Evolutionary conservation across 2,888 invertebrate species (phyloP).

Genomic region (Amblyjoppa fuscipennis): DNA sequence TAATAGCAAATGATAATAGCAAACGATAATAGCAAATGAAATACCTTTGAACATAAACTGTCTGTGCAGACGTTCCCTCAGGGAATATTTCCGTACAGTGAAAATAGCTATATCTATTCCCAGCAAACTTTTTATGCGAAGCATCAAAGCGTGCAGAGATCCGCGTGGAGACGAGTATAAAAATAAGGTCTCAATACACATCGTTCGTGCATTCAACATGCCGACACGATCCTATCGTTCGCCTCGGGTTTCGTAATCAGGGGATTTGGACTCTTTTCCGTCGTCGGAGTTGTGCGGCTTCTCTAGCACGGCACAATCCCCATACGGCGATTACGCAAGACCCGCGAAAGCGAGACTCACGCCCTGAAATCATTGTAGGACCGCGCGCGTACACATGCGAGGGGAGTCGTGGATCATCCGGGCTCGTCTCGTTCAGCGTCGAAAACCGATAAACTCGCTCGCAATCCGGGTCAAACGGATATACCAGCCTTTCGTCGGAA

Average conservation of each 20-base stretch:
- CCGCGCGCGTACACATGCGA: not conserved
- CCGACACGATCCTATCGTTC: not conserved
- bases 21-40: too few relatives aligned
- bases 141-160: not conserved
- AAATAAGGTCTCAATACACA: not conserved
- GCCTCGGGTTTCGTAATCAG: conserved; percentile 1
- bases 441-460: conserved; percentile 23
- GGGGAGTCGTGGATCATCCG: conserved; percentile 20
- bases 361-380: not conserved
- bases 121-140: not conserved
- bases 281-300: not conserved
- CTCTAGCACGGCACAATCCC: not conserved
- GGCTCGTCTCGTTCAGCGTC: conserved; percentile 17
- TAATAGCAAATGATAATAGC: too few relatives aligned
- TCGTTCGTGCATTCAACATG: not conserved
- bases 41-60: too few relatives aligned
- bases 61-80: too few relatives aligned
- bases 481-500: conserved; percentile 18
- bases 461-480: conserved; percentile 45
- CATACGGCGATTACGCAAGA: not conserved
- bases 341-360: conserved; percentile 5
- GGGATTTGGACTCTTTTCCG: not conserved
- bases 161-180: not conserved
- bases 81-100: too few relatives aligned
- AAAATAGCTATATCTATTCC: not conserved